A percentile compares a stretch with the other conserved stretches of the same genome.
Evolutionary conservation across 2,113 vertebrate species (phyloP).

Genomic region (Pseudorhombus dupliciocellatus): DNA sequence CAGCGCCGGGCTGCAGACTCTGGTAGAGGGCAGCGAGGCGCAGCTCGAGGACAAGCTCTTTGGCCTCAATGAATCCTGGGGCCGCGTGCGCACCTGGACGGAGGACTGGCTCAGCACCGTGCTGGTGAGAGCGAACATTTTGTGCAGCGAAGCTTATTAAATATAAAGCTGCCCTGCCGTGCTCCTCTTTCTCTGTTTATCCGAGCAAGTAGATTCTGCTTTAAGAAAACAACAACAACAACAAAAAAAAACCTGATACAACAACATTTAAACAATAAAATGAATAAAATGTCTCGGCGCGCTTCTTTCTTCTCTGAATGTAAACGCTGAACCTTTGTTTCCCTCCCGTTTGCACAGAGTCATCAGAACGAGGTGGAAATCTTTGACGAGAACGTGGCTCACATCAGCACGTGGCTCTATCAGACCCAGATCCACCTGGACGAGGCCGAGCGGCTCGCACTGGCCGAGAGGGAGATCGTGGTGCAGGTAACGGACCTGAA

Average conservation of each 20-base stretch:
- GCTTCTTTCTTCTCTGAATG: too few relatives aligned
- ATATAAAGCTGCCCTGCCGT: not conserved
- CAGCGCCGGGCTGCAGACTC: constrained; percentile 85
- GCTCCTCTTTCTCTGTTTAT: not conserved
- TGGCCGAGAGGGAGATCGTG: constrained; percentile 86
- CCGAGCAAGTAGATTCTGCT: constrained; percentile 21
- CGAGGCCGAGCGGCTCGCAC: constrained; percentile 90
- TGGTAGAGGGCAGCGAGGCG: constrained; percentile 88
- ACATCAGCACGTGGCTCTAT: constrained; percentile 99
- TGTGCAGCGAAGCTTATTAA: constrained; percentile 6
- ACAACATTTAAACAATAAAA: too few relatives aligned
- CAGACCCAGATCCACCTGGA: constrained; percentile 95
- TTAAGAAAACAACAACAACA: not conserved
- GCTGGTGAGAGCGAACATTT: constrained; percentile 80
- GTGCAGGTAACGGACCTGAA: constrained; percentile 87
- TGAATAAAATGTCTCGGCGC: too few relatives aligned
- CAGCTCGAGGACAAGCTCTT: constrained; percentile 88
- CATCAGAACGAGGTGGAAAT: constrained; percentile 95
- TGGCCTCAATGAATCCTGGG: constrained; percentile 89
- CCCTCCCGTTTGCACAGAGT: constrained; percentile 78
- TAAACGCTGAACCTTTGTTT: not conserved
- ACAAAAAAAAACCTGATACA: not conserved
- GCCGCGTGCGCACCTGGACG: constrained; percentile 86
- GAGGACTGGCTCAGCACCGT: constrained; percentile 93
- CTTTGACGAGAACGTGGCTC: constrained; percentile 95